Base-by-base conservation (phyloP, 1,140 invertebrate genomes). In the Mya arenaria region DNA sequence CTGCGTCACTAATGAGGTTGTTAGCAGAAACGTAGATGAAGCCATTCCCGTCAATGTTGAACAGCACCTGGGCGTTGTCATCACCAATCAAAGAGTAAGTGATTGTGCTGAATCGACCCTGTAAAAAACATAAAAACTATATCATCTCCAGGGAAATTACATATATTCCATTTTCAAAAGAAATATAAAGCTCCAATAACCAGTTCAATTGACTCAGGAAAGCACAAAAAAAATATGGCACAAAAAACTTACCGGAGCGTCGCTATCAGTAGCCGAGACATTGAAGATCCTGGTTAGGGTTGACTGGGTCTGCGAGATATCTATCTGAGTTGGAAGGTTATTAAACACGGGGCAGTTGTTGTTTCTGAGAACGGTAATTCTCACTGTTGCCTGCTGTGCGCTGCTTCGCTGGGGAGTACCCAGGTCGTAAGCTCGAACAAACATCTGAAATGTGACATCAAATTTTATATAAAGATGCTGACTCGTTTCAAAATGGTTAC, bases 41-140 rank as follows among this genome's bases (percentile, higher is more conserved):
- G 19, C 88, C 88, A 15, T 58, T 37, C 0, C 32, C 30, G 44
- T 87, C 77, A 30, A 90, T 86, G n/a, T n/a, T 73, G 80, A 90
- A 90, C 48, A 85, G 86, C 0, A 86, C 71, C 6, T 82, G 71
- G 23, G 84, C 86, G 65, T 80, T 80, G 66, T 87, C 88, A 84
- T 90, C 89, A n/a, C 89, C 89, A 75, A 89, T 84, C 1, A 90
- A 48, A 32, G 48, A 62, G 73, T 86, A 90, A 15, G 60, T 68
- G 19, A 89, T 23, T n/a, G 74, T 72, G 44, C 84, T 85, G 77
- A 86, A 89, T 44, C 77, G 82, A 32, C 68, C 83, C 85, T 89
- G 66, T 10, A 78, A 72, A n/a, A n/a, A n/a, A n/a, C n/a, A n/a
- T n/a, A n/a, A n/a, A n/a, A n/a, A n/a, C n/a, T n/a, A n/a, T n/a